Evolutionary conservation across 2,797 vertebrate species (phyloP).

Genomic region (Rhyacichthys aspro): DNA sequence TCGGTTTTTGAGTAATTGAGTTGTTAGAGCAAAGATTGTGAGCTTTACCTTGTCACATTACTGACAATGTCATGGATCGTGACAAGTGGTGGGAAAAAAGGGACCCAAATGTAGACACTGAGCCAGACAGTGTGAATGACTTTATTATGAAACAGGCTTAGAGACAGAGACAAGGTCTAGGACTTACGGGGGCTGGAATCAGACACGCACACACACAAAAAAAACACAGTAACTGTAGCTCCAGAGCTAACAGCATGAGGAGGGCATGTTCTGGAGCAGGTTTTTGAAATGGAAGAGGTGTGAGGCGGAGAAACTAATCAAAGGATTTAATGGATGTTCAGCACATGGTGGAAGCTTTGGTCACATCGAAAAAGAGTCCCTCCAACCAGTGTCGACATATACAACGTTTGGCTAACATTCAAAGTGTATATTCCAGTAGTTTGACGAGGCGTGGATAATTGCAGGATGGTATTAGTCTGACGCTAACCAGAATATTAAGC

Average conservation of each 20-base stretch:
- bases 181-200: background rate
- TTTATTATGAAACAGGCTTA: background rate
- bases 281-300: background rate
- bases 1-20: background rate
- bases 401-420: no score
- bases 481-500: no score
- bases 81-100: background rate
- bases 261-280: background rate
- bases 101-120: background rate
- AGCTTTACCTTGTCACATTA: slow-evolving; percentile 8
- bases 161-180: background rate
- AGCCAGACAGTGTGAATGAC: background rate
- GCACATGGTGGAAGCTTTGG: no score
- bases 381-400: no score
- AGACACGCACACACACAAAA: no score
- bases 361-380: no score
- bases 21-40: background rate
- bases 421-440: no score
- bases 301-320: background rate
- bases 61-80: background rate
- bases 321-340: no score
- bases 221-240: background rate
- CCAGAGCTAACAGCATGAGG: background rate
- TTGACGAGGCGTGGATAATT: no score
- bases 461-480: no score